Evolutionary conservation across 2,113 vertebrate genomes (phyloP).

Genomic region (Sporophila hypoxantha): DNA sequence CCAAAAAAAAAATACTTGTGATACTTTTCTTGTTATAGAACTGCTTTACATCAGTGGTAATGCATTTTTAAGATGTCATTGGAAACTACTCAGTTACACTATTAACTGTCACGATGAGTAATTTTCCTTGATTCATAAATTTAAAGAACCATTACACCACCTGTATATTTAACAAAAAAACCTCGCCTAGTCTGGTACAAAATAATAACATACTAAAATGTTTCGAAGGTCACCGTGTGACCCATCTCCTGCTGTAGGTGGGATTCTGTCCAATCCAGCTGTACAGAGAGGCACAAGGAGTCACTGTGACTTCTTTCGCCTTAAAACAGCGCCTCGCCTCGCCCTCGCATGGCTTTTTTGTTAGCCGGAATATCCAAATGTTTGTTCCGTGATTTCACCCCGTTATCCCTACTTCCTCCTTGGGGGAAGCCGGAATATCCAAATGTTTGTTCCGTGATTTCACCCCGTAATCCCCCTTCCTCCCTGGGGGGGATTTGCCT

Average conservation of each 20-base stretch:
- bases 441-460: not conserved
- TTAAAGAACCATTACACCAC: not conserved
- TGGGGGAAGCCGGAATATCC: not conserved
- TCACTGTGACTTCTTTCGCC: not conserved
- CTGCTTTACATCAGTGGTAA: not conserved
- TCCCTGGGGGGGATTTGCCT: no score
- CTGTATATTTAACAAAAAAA: not conserved
- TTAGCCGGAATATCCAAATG: not conserved
- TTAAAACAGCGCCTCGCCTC: not conserved
- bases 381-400: not conserved
- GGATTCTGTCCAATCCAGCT: not conserved
- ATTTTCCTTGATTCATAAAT: not conserved
- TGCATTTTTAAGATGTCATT: not conserved
- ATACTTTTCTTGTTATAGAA: not conserved
- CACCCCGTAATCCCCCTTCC: not conserved
- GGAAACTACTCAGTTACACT: not conserved
- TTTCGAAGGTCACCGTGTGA: not conserved
- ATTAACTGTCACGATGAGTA: not conserved
- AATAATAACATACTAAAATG: not conserved
- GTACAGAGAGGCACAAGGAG: not conserved
- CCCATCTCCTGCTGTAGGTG: not conserved
- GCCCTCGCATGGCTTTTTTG: accelerated
- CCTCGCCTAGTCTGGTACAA: not conserved
- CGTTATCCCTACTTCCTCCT: not conserved
- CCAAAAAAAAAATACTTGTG: not conserved